phyloP scores from a whole-genome alignment of 2,888 invertebrate species.

The Catocala sponsa region DNA sequence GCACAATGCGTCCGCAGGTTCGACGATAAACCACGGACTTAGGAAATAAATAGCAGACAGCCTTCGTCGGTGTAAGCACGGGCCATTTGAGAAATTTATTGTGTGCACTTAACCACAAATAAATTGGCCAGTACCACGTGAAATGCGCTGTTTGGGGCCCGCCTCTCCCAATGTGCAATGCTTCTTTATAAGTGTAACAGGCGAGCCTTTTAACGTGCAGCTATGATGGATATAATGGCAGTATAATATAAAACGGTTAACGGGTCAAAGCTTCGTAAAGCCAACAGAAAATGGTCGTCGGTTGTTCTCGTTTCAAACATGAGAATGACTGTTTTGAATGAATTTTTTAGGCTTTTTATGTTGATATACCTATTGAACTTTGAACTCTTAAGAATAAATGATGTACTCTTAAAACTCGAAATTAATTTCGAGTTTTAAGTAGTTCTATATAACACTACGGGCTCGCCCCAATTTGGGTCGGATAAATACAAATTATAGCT shows the following conservation, averaged over 20 bases:
- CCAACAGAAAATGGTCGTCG: background rate
- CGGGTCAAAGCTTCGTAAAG: constrained; percentile 2
- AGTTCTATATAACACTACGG: too few species aligned
- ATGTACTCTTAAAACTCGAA: too few species aligned
- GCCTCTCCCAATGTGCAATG: constrained; percentile 60
- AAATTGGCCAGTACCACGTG: constrained; percentile 82
- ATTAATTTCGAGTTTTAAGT: too few species aligned
- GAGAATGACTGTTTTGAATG: too few species aligned
- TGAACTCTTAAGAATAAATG: too few species aligned
- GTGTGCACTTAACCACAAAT: constrained; percentile 87
- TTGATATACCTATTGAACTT: too few species aligned
- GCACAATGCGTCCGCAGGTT: constrained; percentile 70
- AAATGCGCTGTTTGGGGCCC: constrained; percentile 64
- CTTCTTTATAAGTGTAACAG: constrained; percentile 50
- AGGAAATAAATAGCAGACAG: constrained; percentile 84
- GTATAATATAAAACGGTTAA: constrained; percentile 30
- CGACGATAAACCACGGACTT: constrained; percentile 75
- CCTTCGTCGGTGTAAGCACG: constrained; percentile 80
- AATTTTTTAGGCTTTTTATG: too few species aligned
- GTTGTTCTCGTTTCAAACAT: too few species aligned
- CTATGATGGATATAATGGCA: constrained; percentile 32
- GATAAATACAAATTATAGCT: too few species aligned
- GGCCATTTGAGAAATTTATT: constrained; percentile 87
- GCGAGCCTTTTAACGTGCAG: constrained; percentile 39
- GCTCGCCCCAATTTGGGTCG: too few species aligned